Conservation (phyloP, 2,888 invertebrate genomes). For the Tyria jacobaeae region DNA sequence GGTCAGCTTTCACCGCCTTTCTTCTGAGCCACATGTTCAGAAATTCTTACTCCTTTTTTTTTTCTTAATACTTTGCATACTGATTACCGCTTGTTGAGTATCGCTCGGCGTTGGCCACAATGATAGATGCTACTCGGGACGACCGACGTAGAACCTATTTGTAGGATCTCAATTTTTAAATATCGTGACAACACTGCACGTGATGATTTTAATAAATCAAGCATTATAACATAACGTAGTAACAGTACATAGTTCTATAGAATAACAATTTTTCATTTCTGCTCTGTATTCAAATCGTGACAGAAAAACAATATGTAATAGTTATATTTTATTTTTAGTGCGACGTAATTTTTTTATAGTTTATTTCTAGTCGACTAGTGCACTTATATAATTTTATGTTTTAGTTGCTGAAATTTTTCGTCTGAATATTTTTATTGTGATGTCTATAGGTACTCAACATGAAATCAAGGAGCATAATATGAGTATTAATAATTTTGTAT, state of each 20-base stretch:
- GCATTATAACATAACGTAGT: not conserved
- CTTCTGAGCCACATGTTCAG: not conserved
- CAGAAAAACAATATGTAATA: constrained; percentile 5
- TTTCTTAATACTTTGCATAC: too few species aligned
- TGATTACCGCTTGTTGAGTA: too few species aligned
- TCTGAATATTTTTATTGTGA: constrained; percentile 33
- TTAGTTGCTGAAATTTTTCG: constrained; percentile 26
- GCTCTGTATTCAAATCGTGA: constrained; percentile 9
- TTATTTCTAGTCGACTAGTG: constrained; percentile 45
- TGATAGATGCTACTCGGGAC: too few species aligned
- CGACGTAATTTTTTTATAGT: constrained; percentile 26
- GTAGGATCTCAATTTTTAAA: too few species aligned
- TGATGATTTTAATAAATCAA: too few species aligned
- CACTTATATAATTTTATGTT: constrained; percentile 28
- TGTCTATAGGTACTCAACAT: constrained; percentile 34
- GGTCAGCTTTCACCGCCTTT: not conserved
- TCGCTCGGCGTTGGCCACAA: too few species aligned
- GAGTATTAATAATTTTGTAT: constrained; percentile 47
- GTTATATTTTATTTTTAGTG: constrained; percentile 16
- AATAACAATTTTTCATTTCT: constrained; percentile 6
- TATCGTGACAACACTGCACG: not conserved
- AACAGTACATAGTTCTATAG: too few species aligned
- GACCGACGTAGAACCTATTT: too few species aligned
- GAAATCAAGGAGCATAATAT: constrained; percentile 44
- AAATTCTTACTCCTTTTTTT: too few species aligned